Percentiles rank a stretch among this genome's conserved stretches.
These are phyloP conservation scores for Propithecus deckenii DNA, from an alignment of 2,797 vertebrate species.

Conservation along the genomic window DNA sequence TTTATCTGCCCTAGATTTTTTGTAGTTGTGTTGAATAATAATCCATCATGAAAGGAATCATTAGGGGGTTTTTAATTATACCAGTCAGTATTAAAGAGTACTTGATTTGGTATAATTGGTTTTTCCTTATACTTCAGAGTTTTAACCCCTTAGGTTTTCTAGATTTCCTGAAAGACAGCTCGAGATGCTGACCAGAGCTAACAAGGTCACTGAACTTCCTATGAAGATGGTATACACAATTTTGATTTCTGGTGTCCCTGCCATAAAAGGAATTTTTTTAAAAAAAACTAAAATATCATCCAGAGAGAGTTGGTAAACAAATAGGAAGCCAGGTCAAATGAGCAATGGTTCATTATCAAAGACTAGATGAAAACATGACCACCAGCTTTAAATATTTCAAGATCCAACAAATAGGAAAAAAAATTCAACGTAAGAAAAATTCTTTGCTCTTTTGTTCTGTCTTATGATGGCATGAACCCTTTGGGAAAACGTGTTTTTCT, in stretches of 20 bases:
- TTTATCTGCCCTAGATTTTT: not conserved
- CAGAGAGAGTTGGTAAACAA: not conserved
- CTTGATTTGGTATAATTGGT: not conserved
- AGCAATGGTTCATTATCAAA: not conserved
- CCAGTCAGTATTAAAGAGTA: not conserved
- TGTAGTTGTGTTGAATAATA: not conserved
- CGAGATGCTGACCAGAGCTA: not conserved
- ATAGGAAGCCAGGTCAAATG: not conserved
- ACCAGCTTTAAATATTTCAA: not conserved
- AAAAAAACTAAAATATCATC: not conserved
- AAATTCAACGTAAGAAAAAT: slow-evolving; percentile 1
- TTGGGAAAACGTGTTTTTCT: not conserved
- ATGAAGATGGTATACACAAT: not conserved
- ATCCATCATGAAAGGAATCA: not conserved
- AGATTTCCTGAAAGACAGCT: not conserved
- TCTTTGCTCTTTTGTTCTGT: not conserved
- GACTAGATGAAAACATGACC: not conserved
- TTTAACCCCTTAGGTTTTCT: not conserved
- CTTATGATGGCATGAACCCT: not conserved
- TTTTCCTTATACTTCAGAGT: not conserved
- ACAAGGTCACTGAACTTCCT: not conserved
- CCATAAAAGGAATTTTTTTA: not conserved
- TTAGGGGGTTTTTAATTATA: not conserved
- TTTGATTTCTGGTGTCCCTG: not conserved
- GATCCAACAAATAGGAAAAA: not conserved